Evolutionary conservation across 2,113 vertebrate genomes (phyloP).

Genomic region (Rhizomys pruinosus): DNA sequence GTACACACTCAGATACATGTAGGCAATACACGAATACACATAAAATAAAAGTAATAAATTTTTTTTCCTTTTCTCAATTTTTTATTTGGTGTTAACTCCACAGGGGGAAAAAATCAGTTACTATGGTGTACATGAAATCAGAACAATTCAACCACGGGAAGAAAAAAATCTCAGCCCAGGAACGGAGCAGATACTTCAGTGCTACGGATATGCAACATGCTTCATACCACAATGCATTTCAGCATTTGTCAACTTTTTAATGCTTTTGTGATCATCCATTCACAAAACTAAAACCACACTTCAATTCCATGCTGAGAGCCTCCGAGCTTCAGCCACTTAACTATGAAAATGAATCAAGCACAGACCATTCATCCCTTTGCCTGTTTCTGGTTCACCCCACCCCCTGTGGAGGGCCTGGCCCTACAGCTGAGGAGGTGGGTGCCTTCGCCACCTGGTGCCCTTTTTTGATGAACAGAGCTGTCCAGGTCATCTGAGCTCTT

Average conservation of each 20-base stretch:
- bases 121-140: conserved; percentile 96
- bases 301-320: conserved; percentile 87
- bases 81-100: conserved; percentile 99
- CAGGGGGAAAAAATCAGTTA: conserved; percentile 99
- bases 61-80: conserved; percentile 78
- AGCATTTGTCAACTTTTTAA: conserved; percentile 88
- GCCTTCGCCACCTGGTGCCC: conserved; percentile 82
- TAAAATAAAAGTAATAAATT: too few relatives aligned
- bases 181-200: conserved; percentile 89
- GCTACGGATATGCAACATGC: conserved; percentile 88
- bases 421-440: conserved; percentile 81
- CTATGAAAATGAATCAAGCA: conserved; percentile 86
- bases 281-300: conserved; percentile 88
- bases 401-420: conserved; percentile 75
- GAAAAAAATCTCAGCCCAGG: conserved; percentile 87
- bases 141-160: conserved; percentile 94
- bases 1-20: too few relatives aligned
- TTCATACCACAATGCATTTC: conserved; percentile 89
- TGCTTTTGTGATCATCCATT: conserved; percentile 86
- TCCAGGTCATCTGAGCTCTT: conserved; percentile 86
- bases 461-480: conserved; percentile 84
- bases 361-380: conserved; percentile 82
- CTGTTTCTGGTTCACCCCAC: not conserved
- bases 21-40: too few relatives aligned
- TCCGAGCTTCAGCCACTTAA: conserved; percentile 84